Base-by-base conservation (phyloP, 2,888 invertebrate genomes). In the Mimas tiliae region DNA sequence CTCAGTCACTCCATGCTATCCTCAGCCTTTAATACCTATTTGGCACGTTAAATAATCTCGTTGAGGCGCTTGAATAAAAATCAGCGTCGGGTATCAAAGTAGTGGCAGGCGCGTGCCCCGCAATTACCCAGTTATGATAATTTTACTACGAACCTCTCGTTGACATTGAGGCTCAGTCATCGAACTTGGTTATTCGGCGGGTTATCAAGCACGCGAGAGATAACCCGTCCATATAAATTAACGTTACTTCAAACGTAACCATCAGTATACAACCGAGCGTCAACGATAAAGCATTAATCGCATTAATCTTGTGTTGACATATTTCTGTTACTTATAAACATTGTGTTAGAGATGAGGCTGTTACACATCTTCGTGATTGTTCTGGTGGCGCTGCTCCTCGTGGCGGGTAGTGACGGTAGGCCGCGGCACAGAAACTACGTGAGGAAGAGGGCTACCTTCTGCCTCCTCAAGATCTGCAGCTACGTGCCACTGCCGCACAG, bases 161-260 rank as follows among this genome's bases (percentile, higher is more conserved):
- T 90, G 92, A 92, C 91, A 92, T 93, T 92, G 92, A 85, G 77
- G 68, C 68, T 71, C 91, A 90, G 91, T 93, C 92, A 92, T 90
- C 91, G 93, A 93, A 91, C 93, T 81, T 82, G 72, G 62, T 85
- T 78, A 83, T 91, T 91, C 63, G 89, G 87, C 73, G 84, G 86
- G 88, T 89, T 90, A 91, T 91, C 91, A 76, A 72, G 81, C 91
- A 90, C 93, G 90, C 90, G 91, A 89, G 52, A 78, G 93, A 93
- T 93, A 91, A 89, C 90, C 90, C 74, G 71, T 68, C 71, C 74
- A 72, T 77, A 81, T 91, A 91, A 90, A 93, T 86, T 88, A 84
- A 78, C 73, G 79, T 75, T 77, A 74, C 74, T 79, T 83, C 79
- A 68, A 71, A 73, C 72, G 51, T 70, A 70, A 84, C 79, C 84